Conservation (phyloP, 2,888 invertebrate genomes). For the Sericinus montela region DNA sequence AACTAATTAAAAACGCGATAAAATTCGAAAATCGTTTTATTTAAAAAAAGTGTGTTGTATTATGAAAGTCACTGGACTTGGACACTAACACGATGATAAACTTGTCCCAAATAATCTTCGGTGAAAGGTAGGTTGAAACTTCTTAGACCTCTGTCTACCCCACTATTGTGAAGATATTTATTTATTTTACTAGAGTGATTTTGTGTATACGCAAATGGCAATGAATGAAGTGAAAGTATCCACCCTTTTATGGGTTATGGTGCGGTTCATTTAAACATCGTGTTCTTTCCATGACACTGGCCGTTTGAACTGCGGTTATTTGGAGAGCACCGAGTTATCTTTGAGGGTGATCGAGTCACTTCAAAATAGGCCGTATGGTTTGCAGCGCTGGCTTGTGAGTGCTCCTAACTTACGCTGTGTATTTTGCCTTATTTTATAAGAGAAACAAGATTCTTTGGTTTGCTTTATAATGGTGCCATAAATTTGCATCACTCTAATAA, state of each 20-base stretch:
- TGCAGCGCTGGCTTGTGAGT: background rate
- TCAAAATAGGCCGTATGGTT: constrained; percentile 27
- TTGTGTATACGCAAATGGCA: constrained; percentile 30
- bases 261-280: constrained; percentile 44
- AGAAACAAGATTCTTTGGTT: no score
- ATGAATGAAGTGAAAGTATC: constrained; percentile 53
- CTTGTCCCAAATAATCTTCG: no score
- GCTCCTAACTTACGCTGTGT: background rate
- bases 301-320: constrained; percentile 53
- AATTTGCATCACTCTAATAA: no score
- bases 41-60: no score
- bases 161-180: no score
- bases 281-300: constrained; percentile 52
- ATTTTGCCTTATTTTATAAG: background rate
- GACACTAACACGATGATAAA: no score
- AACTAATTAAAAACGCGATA: no score
- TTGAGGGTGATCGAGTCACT: constrained; percentile 40
- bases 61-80: no score
- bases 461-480: no score
- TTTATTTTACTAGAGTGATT: background rate
- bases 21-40: no score
- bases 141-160: no score
- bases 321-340: constrained; percentile 54
- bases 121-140: no score
- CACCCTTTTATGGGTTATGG: constrained; percentile 37